Base-by-base conservation (phyloP, 2,797 vertebrate species). In the Coregonus ussuriensis region DNA sequence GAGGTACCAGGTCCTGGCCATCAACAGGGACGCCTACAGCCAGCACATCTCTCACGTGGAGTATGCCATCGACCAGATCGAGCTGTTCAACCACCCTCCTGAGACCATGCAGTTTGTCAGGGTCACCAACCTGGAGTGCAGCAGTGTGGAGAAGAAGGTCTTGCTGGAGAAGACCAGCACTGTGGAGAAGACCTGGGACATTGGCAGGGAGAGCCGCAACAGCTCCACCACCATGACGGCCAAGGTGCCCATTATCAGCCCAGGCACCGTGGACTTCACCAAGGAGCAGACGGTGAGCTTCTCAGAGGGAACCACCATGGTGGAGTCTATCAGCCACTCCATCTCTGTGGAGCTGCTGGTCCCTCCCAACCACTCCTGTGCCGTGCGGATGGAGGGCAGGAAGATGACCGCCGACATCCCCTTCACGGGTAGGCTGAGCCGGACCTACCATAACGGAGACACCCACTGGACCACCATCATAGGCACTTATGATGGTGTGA, bases 361-460 rank as follows among this genome's bases (percentile, higher is more conserved):
- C 1, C 90, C 86, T 0, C 92, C 92, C 31, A 91, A 91, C 80
- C 84, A 93, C 80, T 92, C 86, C 31, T 94, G 93, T 77, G 18
- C 72, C 0, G 87, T 93, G 75, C 86, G 87, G 82, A 93, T 94
- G 92, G 92, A 93, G 0, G 93, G 88, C n/a, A 86, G 87, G 74
- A 91, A 90, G 80, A 94, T 93, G 89, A 92, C 82, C 1, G 93
- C 91, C 0, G 83, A 91, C 76, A 90, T 94, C 65, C 93, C 93
- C 7, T 94, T 91, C 83, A 93, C 78, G 0, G 92, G 76, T 14
- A 77, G 89, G 66, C 89, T 92, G 74, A 93, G 91, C 86, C 82
- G 92, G 71, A 92, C 91, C 56, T 90, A 94, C 77, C 74, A 84
- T 33, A 83, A 87, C 0, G 92, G 92, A 5, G 91, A 92, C 70